phyloP scores from a whole-genome alignment of 2,113 vertebrate species.

The Oreamnos americanus region DNA sequence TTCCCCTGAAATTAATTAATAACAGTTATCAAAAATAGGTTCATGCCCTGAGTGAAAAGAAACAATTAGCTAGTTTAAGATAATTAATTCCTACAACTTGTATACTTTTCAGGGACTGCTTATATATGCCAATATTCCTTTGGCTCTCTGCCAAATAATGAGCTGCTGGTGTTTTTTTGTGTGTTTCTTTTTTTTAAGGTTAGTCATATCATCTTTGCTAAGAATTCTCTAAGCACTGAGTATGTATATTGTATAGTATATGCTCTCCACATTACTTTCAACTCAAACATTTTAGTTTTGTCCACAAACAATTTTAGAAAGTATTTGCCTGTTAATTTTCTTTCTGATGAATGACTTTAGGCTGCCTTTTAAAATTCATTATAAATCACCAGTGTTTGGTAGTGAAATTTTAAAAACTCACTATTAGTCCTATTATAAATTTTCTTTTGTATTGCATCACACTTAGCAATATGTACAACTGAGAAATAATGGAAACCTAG shows the following conservation, averaged over 20 bases:
- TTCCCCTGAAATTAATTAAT: conserved; percentile 45
- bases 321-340: conserved; percentile 54
- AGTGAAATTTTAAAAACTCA: not conserved
- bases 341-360: not conserved
- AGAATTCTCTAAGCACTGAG: conserved; percentile 50
- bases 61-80: conserved; percentile 47
- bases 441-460: not conserved
- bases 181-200: conserved; percentile 49
- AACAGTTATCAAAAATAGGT: conserved; percentile 37
- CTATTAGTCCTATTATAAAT: not conserved
- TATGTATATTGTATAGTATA: conserved; percentile 65
- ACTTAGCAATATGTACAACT: not conserved
- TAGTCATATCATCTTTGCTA: conserved; percentile 59
- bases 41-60: conserved; percentile 28
- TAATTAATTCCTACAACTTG: conserved; percentile 71
- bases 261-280: conserved; percentile 60
- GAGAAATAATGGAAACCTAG: not conserved
- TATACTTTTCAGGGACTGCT: conserved; percentile 70
- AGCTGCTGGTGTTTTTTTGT: not conserved
- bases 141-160: conserved; percentile 72
- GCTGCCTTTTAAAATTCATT: not conserved
- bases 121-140: conserved; percentile 75
- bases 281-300: conserved; percentile 65
- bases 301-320: conserved; percentile 72
- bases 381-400: not conserved